Conservation (phyloP, 2,113 vertebrate genomes). For the Pseudorasbora parva region DNA sequence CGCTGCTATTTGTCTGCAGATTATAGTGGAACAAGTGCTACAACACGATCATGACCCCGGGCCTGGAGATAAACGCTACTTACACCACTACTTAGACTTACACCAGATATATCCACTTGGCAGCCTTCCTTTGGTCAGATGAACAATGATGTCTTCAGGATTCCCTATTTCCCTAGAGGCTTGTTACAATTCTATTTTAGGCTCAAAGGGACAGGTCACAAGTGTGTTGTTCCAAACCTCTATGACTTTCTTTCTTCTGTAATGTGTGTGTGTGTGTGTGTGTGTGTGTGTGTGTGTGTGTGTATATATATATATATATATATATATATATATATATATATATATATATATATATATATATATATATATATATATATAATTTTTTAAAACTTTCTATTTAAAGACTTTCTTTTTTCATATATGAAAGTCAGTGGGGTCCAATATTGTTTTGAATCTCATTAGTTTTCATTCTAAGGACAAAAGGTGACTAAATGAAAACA, state of each 20-base stretch:
- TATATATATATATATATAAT: too few species aligned
- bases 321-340: too few species aligned
- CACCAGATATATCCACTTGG: not conserved
- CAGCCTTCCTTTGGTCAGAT: not conserved
- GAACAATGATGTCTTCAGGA: not conserved
- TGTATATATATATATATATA: too few species aligned
- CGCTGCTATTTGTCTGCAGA: slow-evolving; percentile 34
- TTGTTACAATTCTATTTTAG: not conserved
- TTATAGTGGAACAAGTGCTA: not conserved
- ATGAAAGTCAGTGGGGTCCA: too few species aligned
- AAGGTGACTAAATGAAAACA: too few species aligned
- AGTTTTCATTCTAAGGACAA: too few species aligned
- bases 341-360: too few species aligned
- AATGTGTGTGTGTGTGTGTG: too few species aligned
- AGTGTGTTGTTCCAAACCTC: not conserved
- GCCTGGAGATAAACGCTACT: not conserved
- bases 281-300: too few species aligned
- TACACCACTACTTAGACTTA: not conserved
- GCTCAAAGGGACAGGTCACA: not conserved
- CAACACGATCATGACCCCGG: not conserved
- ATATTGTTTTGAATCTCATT: too few species aligned
- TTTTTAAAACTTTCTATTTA: too few species aligned
- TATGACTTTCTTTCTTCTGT: not conserved
- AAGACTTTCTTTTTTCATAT: too few species aligned
- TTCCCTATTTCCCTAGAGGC: not conserved